Conservation (phyloP, 2,113 vertebrate species). For the Oryzias melastigma region DNA sequence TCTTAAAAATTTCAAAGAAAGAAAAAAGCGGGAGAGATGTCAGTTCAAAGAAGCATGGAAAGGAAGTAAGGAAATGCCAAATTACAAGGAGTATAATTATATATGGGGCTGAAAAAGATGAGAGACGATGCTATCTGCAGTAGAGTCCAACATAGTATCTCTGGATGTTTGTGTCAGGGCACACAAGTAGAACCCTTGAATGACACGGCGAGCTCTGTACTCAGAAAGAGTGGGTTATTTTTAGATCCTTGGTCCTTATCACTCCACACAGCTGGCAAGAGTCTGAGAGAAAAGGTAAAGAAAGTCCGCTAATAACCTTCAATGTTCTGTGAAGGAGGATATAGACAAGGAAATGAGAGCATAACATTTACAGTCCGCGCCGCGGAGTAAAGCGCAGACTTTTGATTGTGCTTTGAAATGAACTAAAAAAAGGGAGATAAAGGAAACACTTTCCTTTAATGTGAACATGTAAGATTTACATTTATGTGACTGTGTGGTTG, state of each 20-base stretch:
- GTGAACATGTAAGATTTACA: conserved; percentile 3
- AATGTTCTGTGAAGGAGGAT: conserved; percentile 31
- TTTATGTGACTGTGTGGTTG: conserved; percentile 5
- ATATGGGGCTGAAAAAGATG: conserved; percentile 10
- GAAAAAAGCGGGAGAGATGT: no score
- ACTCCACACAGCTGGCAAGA: conserved; percentile 55
- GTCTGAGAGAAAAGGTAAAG: conserved; percentile 56
- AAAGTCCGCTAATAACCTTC: conserved; percentile 54
- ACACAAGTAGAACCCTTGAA: conserved; percentile 54
- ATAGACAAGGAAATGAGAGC: background rate
- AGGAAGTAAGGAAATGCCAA: conserved; percentile 15
- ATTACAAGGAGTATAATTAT: conserved; percentile 15
- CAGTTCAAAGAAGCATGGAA: background rate
- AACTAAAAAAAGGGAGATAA: background rate
- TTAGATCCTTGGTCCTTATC: conserved; percentile 65
- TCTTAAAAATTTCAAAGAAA: background rate
- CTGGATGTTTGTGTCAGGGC: conserved; percentile 46
- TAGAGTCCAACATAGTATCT: conserved; percentile 37
- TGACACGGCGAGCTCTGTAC: conserved; percentile 43
- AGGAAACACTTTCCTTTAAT: conserved; percentile 3
- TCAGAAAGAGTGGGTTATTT: conserved; percentile 51
- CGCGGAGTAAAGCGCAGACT: conserved; percentile 19
- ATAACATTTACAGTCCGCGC: conserved; percentile 7
- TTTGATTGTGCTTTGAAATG: conserved; percentile 9
- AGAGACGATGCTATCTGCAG: conserved; percentile 34